These are phyloP conservation scores for Anneissia japonica DNA, from an alignment of 35 echinoderm and acorn worm genomes.

Conservation along the genomic window DNA sequence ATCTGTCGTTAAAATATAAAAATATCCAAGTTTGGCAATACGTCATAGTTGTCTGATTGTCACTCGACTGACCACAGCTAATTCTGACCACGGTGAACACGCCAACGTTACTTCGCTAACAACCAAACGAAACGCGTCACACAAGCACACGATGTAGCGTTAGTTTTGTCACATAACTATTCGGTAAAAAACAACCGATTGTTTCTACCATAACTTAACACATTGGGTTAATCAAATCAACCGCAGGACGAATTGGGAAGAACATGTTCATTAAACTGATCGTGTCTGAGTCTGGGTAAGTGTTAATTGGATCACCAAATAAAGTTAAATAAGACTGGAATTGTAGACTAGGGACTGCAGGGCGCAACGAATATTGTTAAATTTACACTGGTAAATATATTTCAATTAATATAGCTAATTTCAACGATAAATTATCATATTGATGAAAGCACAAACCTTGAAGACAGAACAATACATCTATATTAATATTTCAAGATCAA, in stretches of 20 bases:
- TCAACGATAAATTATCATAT: too few relatives aligned
- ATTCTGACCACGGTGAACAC: too few relatives aligned
- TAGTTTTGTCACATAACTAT: background rate
- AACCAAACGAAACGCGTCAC: too few relatives aligned
- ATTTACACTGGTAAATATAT: too few relatives aligned
- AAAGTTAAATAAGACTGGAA: background rate
- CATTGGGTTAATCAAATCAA: background rate
- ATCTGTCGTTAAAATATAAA: background rate
- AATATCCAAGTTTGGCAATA: background rate
- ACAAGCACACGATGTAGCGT: background rate
- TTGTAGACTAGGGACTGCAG: background rate
- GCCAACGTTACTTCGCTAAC: too few relatives aligned
- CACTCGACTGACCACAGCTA: too few relatives aligned
- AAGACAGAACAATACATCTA: too few relatives aligned
- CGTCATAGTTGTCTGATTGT: background rate
- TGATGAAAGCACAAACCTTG: too few relatives aligned
- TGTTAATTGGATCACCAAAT: background rate
- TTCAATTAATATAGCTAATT: too few relatives aligned
- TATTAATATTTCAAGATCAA: too few relatives aligned
- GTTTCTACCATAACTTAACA: background rate
- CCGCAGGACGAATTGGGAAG: background rate
- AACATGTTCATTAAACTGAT: background rate
- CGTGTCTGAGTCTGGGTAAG: background rate
- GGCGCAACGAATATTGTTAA: too few relatives aligned
- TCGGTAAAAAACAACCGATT: background rate